phyloP scores from a whole-genome alignment of 2,113 vertebrate species.

The Pterocles gutturalis region DNA sequence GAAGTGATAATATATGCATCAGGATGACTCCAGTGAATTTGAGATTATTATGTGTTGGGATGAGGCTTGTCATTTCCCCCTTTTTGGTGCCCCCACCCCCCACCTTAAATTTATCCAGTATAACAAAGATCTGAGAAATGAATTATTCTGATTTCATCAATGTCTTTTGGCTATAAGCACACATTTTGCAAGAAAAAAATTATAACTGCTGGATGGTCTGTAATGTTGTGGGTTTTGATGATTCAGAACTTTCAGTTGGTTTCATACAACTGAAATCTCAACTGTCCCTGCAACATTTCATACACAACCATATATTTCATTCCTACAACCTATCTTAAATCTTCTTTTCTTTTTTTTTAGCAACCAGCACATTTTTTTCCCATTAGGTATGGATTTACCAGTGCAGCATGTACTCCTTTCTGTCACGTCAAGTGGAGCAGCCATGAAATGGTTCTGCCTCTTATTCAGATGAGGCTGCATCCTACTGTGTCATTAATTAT shows the following conservation, averaged over 20 bases:
- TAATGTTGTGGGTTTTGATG: not conserved
- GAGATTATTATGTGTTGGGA: not conserved
- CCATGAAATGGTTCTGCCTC: not conserved
- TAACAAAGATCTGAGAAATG: not conserved
- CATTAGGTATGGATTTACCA: not conserved
- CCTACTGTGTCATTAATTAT: not conserved
- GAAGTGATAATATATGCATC: not conserved
- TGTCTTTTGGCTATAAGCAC: not conserved
- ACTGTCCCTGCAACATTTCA: not conserved
- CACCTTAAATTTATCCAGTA: not conserved
- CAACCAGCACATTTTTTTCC: not conserved
- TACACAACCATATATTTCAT: not conserved
- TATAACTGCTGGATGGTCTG: not conserved
- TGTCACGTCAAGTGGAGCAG: not conserved
- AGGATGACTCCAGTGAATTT: not conserved
- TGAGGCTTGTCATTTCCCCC: not conserved
- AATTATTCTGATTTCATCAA: not conserved
- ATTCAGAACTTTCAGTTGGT: not conserved
- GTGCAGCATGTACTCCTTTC: not conserved
- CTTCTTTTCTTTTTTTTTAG: not conserved
- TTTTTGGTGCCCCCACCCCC: not conserved
- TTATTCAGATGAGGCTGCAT: not conserved
- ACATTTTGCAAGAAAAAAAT: not conserved
- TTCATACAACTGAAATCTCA: not conserved
- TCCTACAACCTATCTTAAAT: not conserved